Evolutionary conservation across 2,113 vertebrate species (phyloP), one percentile per base, ranked within the genome.

Genomic region (Rousettus leschenaultii): DNA sequence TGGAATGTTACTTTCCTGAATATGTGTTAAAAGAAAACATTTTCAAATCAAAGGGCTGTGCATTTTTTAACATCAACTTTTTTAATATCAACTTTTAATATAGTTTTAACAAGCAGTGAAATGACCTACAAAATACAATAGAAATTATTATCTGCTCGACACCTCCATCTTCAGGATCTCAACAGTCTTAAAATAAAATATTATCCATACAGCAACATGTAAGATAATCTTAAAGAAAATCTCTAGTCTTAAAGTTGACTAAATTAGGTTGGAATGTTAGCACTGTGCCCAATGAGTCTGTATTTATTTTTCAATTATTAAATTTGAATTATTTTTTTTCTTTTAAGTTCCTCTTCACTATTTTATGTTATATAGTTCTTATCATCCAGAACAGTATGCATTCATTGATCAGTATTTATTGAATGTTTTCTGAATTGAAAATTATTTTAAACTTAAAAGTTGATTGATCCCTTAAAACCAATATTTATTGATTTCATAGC

Each of bases 271-370:
- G 83, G 33, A 59, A 30, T 92, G 48, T 89, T 51, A 87, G 40
- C 59, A 33, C 73, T 28, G 33, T 61, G 7, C n/a, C 35, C 59
- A 68, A n/a, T 12, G n/a, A 80, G 6, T 75, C 45, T 88, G 24
- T 38, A 87, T 45, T 87, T 87, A 78, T 43, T 51, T 78, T 89
- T 89, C 73, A 79, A 65, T 57, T 40, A 71, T 84, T 87, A 70
- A 45, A 55, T 48, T 96, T 89, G 4, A 89, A 40, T 86, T 89
- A 55, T 71, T 92, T 86, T 95, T 95, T 95, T 93, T 28, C n/a
- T 51, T 92, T 48, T 28, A 26, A 79, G 74, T 89, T 86, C 57
- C 5, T 89, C 51, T 73, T 89, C 26, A 35, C 21, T 74, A 48
- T 6, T 89, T 85, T 45, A n/a, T 59, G 8, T 66, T 28, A 86